These are phyloP conservation scores for Coryphaenoides rupestris DNA, from an alignment of 2,113 vertebrate species.

Conservation along the genomic window DNA sequence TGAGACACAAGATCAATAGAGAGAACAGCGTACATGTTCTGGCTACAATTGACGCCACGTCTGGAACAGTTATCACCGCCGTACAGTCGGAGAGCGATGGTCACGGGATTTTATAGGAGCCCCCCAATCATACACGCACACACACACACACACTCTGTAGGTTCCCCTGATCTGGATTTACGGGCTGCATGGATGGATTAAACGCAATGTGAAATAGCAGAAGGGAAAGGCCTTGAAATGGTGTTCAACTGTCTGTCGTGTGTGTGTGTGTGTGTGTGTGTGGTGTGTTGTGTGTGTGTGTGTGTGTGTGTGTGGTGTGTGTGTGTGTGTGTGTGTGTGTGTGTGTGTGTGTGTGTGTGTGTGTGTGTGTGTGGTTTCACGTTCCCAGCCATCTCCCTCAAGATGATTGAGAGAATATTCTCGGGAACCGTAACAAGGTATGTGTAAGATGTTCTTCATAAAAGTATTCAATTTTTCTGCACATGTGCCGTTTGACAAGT, in stretches of 20 bases:
- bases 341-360: too few relatives aligned
- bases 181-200: constrained; percentile 45
- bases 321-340: too few relatives aligned
- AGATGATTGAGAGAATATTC: constrained; percentile 92
- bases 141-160: neutral
- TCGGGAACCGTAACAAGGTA: constrained; percentile 93
- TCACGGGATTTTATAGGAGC: constrained; percentile 44
- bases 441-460: neutral
- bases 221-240: constrained; percentile 22
- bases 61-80: constrained; percentile 53
- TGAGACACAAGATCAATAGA: constrained; percentile 61
- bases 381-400: constrained; percentile 81
- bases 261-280: constrained; percentile 12
- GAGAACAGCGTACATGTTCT: constrained; percentile 42
- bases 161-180: constrained; percentile 45
- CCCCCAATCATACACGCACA: constrained; percentile 41
- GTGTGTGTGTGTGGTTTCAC: constrained; percentile 11
- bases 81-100: constrained; percentile 41
- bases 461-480: too few relatives aligned
- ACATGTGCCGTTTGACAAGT: too few relatives aligned
- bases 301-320: too few relatives aligned
- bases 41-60: constrained; percentile 55
- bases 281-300: too few relatives aligned
- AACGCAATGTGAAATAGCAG: constrained; percentile 42
- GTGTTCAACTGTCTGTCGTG: constrained; percentile 13